Conservation (phyloP, 2,113 vertebrate genomes). For the Lagenorhynchus albirostris region DNA sequence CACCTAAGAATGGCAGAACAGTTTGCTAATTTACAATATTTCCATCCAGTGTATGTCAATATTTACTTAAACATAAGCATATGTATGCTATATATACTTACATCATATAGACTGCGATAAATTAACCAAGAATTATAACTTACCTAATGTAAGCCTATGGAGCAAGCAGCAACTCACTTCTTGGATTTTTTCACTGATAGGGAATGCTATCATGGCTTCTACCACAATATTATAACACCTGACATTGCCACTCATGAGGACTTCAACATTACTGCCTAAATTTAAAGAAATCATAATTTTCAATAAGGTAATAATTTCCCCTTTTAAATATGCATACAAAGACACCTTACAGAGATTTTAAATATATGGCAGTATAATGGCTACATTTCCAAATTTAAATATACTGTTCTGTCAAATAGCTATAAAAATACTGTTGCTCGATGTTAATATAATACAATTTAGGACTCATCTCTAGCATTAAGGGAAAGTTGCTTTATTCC, state of each 20-base stretch:
- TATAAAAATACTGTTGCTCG: neutral
- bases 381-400: neutral
- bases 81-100: neutral
- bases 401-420: neutral
- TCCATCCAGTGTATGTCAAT: neutral
- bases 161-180: slow-evolving; percentile 92
- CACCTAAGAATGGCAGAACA: neutral
- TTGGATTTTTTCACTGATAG: slow-evolving; percentile 88
- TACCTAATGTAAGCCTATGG: slow-evolving; percentile 91
- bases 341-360: neutral
- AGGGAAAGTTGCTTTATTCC: neutral
- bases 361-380: neutral
- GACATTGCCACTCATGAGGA: slow-evolving; percentile 94
- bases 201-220: slow-evolving; percentile 87
- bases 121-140: slow-evolving; percentile 64
- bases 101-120: neutral
- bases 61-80: neutral
- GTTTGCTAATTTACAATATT: neutral
- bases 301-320: neutral
- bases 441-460: neutral
- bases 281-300: slow-evolving; percentile 58
- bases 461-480: neutral
- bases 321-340: slow-evolving; percentile 27
- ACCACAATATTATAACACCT: slow-evolving; percentile 92
- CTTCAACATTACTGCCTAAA: slow-evolving; percentile 93